Conservation (phyloP, 2,797 vertebrate species). For the Pseudochirops corinnae region DNA sequence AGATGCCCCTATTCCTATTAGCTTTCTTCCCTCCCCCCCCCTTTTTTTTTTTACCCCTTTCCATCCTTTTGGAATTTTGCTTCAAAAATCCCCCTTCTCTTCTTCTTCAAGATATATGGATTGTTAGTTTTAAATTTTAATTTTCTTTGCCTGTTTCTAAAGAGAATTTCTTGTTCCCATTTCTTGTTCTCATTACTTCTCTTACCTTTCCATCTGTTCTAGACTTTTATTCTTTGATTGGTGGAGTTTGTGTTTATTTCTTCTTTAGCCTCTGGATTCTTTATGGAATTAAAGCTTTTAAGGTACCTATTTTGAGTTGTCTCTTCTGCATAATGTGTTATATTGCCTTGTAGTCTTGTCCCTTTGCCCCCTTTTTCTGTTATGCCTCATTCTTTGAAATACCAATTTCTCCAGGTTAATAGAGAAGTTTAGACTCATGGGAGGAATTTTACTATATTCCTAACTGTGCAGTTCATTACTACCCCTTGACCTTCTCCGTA, state of each 20-base stretch:
- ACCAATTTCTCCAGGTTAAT: not conserved
- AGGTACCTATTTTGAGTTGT: not conserved
- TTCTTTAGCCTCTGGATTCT: not conserved
- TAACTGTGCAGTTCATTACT: not conserved
- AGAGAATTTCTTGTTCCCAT: not conserved
- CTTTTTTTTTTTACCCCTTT: not conserved
- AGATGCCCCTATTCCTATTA: no score
- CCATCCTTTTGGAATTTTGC: not conserved
- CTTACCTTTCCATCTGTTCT: not conserved
- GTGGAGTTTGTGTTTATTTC: not conserved
- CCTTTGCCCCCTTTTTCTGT: not conserved
- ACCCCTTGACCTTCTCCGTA: not conserved
- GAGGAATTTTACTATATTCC: not conserved
- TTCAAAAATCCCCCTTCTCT: not conserved
- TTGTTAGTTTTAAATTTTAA: not conserved
- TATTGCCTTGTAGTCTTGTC: not conserved
- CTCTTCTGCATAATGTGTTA: not conserved
- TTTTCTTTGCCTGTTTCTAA: not conserved
- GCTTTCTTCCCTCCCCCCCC: no score
- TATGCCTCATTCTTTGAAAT: not conserved
- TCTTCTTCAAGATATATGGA: not conserved
- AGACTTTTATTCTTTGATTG: not conserved
- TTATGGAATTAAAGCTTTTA: not conserved
- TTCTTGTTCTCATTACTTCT: not conserved
- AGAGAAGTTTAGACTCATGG: not conserved